Percentiles rank a stretch among this genome's conserved stretches.
Conservation (phyloP, 2,888 invertebrate genomes). For the Thalpophila matura region DNA sequence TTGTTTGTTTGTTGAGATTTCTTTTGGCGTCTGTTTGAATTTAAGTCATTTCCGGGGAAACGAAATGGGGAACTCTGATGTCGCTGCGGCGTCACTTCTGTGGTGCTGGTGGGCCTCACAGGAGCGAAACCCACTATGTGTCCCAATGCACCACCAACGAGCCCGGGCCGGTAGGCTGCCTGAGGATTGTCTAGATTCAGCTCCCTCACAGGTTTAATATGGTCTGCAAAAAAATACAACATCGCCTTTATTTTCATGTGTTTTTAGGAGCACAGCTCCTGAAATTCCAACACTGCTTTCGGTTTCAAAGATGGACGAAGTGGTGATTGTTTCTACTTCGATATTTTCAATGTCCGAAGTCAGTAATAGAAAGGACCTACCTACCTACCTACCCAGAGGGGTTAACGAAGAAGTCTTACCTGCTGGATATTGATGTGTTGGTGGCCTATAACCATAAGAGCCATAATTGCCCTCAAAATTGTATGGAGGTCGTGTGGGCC, state of each 20-base stretch:
- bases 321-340: too few relatives aligned
- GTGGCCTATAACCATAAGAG: slow-evolving; percentile 78
- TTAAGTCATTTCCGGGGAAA: slow-evolving; percentile 48
- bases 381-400: too few relatives aligned
- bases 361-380: too few relatives aligned
- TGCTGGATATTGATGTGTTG: slow-evolving; percentile 75
- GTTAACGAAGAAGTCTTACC: too few relatives aligned
- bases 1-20: slow-evolving; percentile 49
- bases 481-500: too few relatives aligned
- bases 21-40: slow-evolving; percentile 35
- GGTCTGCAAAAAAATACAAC: slow-evolving; percentile 70
- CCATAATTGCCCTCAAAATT: slow-evolving; percentile 67
- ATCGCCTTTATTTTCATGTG: not conserved
- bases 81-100: slow-evolving; percentile 36
- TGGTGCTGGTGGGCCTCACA: slow-evolving; percentile 68
- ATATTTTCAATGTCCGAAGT: too few relatives aligned
- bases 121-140: slow-evolving; percentile 79
- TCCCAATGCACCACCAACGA: slow-evolving; percentile 79
- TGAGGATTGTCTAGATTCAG: slow-evolving; percentile 65
- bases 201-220: slow-evolving; percentile 84
- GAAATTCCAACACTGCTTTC: too few relatives aligned
- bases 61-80: slow-evolving; percentile 20
- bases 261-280: too few relatives aligned
- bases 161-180: slow-evolving; percentile 73
- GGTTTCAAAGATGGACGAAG: too few relatives aligned